phyloP scores from a whole-genome alignment of 1,140 invertebrate species.

The Bombus cullumanus region DNA sequence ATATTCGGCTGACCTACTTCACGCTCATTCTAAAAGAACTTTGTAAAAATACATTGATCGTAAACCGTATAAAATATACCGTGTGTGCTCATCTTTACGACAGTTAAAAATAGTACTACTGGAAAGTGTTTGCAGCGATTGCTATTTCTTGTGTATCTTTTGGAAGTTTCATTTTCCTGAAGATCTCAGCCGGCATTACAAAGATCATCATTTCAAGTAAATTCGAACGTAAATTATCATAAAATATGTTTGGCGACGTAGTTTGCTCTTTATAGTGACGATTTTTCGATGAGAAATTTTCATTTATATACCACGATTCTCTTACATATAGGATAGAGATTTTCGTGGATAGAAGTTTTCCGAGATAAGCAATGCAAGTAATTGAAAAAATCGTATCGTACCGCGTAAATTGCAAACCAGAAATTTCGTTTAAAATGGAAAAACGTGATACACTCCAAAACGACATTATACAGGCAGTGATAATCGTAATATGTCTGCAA shows the following conservation, averaged over 20 bases:
- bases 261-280: background rate
- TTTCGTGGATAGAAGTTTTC: background rate
- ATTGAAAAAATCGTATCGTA: conserved; percentile 15
- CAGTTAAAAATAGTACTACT: conserved; percentile 18
- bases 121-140: conserved; percentile 3
- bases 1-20: background rate
- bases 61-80: conserved; percentile 43
- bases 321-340: background rate
- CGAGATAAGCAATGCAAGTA: conserved; percentile 14
- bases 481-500: conserved; percentile 59
- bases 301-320: background rate
- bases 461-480: conserved; percentile 69
- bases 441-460: conserved; percentile 39
- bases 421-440: conserved; percentile 38
- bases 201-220: conserved; percentile 10
- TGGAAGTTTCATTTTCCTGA: background rate
- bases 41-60: conserved; percentile 30
- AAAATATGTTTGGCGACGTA: background rate
- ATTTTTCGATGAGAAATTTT: background rate
- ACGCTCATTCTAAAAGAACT: conserved; percentile 26
- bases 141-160: background rate
- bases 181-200: conserved; percentile 40
- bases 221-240: background rate
- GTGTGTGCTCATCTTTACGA: conserved; percentile 23
- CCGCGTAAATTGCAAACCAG: conserved; percentile 33